Base-by-base conservation (phyloP, 1,140 invertebrate genomes). In the Anastatus disparis region DNA sequence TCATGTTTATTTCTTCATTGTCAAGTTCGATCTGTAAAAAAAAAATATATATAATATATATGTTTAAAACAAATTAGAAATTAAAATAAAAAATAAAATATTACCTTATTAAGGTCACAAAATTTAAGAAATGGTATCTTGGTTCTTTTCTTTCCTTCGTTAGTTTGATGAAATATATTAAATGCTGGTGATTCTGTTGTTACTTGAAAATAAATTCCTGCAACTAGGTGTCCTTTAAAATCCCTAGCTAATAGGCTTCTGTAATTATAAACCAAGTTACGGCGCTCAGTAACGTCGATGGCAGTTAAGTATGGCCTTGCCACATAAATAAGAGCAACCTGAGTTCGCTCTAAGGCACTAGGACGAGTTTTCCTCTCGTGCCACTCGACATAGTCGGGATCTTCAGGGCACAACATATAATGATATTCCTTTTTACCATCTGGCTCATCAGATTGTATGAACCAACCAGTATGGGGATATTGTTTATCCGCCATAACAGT, bases 381-480 rank as follows among this genome's bases (percentile, higher is more conserved):
- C 95, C 95, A 97, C 78, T 93, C 89, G 46, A 97, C 89, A 79
- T 95, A 96, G 70, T 90, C 87, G 17, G 86, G 77, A 79, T 91
- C 93, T 31, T 88, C 82, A 15, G 88, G 79, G 58, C 89, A 89
- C 73, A 91, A 88, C 55, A 86, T 87, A 83, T 95, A 95, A 79
- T 91, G 90, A 86, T 95, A 96, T 79, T 95, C 93, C 78, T 94
- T 94, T 70, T 89, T 90, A 72, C 89, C 87, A 8, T 72, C 55
- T 3, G 87, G 82, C 77, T 94, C 93, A 74, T 94, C 90, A 1
- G 90, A 91, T 77, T 95, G 93, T 2, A 89, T 90, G 80, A 96
- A 96, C 92, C 93, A 94, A 73, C 94, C 90, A 38, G 95, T 96
- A 79, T 97, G 94, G 3, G 95, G 95, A 84, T 94, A 94, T 27